Base-by-base conservation (phyloP, 2,113 vertebrate genomes). In the Crotalus viridis region DNA sequence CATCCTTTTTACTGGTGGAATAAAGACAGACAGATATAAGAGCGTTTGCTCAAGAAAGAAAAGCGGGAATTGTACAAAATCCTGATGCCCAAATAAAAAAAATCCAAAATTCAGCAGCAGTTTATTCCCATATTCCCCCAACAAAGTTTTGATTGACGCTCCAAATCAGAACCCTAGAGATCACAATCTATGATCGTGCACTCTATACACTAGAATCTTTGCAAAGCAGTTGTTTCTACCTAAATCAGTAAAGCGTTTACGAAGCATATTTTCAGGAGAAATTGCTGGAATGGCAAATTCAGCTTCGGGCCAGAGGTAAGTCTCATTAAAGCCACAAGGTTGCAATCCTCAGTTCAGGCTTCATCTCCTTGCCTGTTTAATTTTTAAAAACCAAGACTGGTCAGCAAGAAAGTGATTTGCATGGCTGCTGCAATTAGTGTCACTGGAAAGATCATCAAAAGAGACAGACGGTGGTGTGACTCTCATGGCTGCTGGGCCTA, bases 1-100 rank as follows among this genome's bases (percentile, higher is more conserved):
- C 64, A 28, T 99, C 98, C 94, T 99, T 99, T 96, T 99, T 99
- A 97, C 99, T 99, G 93, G 87, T 56, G 17, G 96, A 92, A 90
- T 2, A 89, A 39, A 3, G 86, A 61, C 61, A 92, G 19, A 56
- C 88, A 56, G 88, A 87, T 4, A 64, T 0, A 12, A 9, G 3
- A 54, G 43, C 33, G 5, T 19, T 2, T 8, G 91, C 64, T 94
- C 26, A 74, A 91, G 5, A 91, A 17, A 92, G 88, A 33, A 21
- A 9, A 59, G 88, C n/a, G 6, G 4, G 55, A 39, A 39, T 93
- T 33, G 2, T 5, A 57, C 1, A 8, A 46, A 85, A 46, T 85
- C n/a, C 28, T 26, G 56, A 74, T 95, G 88, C 13, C 15, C 85
- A 74, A 24, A 89, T 0, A 69, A 17, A 90, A 56, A 56, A 39